Evolutionary conservation across 2,797 vertebrate genomes (phyloP).

Genomic region (Girardinus metallicus): DNA sequence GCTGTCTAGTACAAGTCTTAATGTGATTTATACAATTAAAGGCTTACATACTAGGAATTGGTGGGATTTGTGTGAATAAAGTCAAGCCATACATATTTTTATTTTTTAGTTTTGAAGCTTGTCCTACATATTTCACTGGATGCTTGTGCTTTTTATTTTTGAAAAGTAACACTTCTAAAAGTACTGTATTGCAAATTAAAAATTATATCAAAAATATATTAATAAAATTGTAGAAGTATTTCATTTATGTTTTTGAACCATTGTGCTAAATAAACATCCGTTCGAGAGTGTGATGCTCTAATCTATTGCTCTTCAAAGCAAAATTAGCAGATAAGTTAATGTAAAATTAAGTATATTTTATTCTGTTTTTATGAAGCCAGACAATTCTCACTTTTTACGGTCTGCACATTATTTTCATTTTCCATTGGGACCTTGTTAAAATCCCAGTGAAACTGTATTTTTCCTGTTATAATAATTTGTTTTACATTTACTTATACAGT

Average conservation of each 20-base stretch:
- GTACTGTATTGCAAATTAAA: not conserved
- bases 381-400: not conserved
- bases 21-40: conserved; percentile 18
- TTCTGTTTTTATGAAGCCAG: not conserved
- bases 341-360: not conserved
- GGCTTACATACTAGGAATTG: conserved; percentile 1
- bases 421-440: not conserved
- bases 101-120: not conserved
- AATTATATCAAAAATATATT: not conserved
- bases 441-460: too few species aligned
- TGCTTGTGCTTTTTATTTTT: not conserved
- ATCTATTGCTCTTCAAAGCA: not conserved
- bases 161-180: not conserved
- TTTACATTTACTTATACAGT: too few species aligned
- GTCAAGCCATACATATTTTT: conserved; percentile 40
- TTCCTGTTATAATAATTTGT: too few species aligned
- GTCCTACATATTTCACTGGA: not conserved
- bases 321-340: not conserved
- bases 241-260: not conserved
- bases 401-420: not conserved
- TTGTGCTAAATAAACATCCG: not conserved
- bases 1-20: conserved; percentile 29
- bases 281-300: not conserved
- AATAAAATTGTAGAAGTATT: not conserved
- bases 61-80: conserved; percentile 58